Base-by-base conservation (phyloP, 1,140 invertebrate species). In the Galleria mellonella region DNA sequence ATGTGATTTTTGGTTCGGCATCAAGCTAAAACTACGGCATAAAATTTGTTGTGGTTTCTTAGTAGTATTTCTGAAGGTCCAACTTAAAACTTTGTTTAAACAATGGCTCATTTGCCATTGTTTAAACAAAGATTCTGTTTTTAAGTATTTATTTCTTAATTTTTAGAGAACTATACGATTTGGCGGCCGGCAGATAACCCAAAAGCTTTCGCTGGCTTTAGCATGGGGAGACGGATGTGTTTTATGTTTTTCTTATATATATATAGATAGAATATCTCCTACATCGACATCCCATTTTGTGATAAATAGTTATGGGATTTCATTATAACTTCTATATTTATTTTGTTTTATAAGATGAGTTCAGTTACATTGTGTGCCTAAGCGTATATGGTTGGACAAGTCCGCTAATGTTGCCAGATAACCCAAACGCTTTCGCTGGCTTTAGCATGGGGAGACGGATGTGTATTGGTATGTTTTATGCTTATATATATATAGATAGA, bases 341-440 rank as follows among this genome's bases (percentile, higher is more conserved):
- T n/a, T n/a, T n/a, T n/a, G n/a, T n/a, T n/a, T n/a, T n/a, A n/a
- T n/a, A n/a, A 0, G 43, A 73, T n/a, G 56, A 62, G 4, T 94
- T 91, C 57, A 83, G 91, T n/a, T n/a, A n/a, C n/a, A n/a, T n/a
- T n/a, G n/a, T n/a, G n/a, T n/a, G 66, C 92, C 92, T 0, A 91
- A 93, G 12, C 72, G 90, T n/a, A n/a, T n/a, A 39, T 93, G 93
- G 72, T 49, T 93, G 93, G 72, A 49, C 89, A 7, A 79, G 87
- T 0, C 90, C 92, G 49, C 86, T 87, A 43, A 39, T 50, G 0
- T 32, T 63, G 1, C 65, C 66, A 9, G 65, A 89, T 14, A 86
- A 72, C 50, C 83, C 66, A 0, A 85, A 70, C 29, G 57, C 78
- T 5, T 92, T 88, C 47, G 73, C 91, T 28, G 89, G 89, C 0